phyloP scores from a whole-genome alignment of 1,140 invertebrate genomes.

The Araneus ventricosus region DNA sequence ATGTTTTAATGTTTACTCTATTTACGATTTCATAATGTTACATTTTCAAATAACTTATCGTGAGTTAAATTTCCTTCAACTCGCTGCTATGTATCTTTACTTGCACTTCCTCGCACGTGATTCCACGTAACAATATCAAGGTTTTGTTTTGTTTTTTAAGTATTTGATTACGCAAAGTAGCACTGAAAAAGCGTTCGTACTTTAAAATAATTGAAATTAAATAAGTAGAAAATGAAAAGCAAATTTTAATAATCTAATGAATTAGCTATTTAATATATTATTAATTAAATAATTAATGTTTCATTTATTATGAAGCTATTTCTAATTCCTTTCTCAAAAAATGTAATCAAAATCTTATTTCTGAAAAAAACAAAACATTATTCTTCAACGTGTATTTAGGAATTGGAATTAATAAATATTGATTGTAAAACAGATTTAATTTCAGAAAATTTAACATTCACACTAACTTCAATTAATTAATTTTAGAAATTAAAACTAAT shows the following conservation, averaged over 20 bases:
- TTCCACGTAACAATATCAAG: neutral
- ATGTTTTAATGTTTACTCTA: conserved; percentile 54
- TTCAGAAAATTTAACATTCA: too few relatives aligned
- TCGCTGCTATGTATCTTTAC: neutral
- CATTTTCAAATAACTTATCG: conserved; percentile 48
- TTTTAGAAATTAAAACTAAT: too few relatives aligned
- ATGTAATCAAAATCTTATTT: neutral
- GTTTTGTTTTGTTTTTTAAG: neutral
- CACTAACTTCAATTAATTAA: too few relatives aligned
- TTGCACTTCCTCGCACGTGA: conserved; percentile 51
- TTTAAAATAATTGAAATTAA: neutral
- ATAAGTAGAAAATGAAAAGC: neutral
- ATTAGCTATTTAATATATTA: neutral
- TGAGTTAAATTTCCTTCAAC: conserved; percentile 14
- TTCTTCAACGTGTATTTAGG: too few relatives aligned
- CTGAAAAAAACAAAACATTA: too few relatives aligned
- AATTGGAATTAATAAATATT: too few relatives aligned
- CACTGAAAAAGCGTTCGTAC: neutral
- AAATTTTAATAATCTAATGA: neutral
- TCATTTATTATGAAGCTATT: neutral
- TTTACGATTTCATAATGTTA: conserved; percentile 44
- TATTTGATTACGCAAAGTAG: neutral
- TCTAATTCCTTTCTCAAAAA: neutral
- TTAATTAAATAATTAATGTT: neutral
- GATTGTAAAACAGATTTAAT: too few relatives aligned